phyloP scores from a whole-genome alignment of 1,140 invertebrate species.

The Sinonovacula constricta region DNA sequence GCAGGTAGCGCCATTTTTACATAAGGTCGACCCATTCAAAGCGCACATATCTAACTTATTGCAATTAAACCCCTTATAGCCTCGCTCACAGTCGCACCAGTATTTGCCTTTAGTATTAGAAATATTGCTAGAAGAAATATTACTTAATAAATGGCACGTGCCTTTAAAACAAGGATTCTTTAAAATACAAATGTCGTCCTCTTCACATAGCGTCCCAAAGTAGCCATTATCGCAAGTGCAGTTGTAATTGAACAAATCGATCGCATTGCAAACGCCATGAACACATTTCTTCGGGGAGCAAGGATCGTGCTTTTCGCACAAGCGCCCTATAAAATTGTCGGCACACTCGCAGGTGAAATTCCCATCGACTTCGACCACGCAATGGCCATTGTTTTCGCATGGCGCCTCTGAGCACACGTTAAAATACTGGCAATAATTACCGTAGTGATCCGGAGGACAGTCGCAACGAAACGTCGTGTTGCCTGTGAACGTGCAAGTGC shows the following conservation, averaged over 20 bases:
- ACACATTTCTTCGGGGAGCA: conserved; percentile 70
- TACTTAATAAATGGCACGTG: conserved; percentile 64
- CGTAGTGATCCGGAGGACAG: conserved; percentile 72
- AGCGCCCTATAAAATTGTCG: conserved; percentile 86
- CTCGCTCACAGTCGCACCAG: conserved; percentile 92
- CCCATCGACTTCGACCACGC: conserved; percentile 73
- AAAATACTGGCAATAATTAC: conserved; percentile 71
- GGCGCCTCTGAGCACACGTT: conserved; percentile 80
- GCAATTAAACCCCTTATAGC: conserved; percentile 82
- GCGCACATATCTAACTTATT: conserved; percentile 59
- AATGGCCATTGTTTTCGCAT: conserved; percentile 95
- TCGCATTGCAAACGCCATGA: conserved; percentile 69
- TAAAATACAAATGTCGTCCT: conserved; percentile 54
- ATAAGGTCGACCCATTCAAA: conserved; percentile 11
- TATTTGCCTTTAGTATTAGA: conserved; percentile 25
- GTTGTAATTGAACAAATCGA: conserved; percentile 75
- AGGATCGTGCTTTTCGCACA: conserved; percentile 57
- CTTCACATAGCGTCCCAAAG: conserved; percentile 82
- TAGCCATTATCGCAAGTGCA: conserved; percentile 91
- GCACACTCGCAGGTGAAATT: conserved; percentile 76
- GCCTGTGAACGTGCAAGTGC: conserved; percentile 51
- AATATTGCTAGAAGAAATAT: too few relatives aligned
- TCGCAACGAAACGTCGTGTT: conserved; percentile 68
- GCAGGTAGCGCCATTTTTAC: conserved; percentile 75
- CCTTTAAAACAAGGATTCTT: conserved; percentile 70